Base-by-base conservation (phyloP, 2,888 invertebrate species). In the Papilio elwesi region DNA sequence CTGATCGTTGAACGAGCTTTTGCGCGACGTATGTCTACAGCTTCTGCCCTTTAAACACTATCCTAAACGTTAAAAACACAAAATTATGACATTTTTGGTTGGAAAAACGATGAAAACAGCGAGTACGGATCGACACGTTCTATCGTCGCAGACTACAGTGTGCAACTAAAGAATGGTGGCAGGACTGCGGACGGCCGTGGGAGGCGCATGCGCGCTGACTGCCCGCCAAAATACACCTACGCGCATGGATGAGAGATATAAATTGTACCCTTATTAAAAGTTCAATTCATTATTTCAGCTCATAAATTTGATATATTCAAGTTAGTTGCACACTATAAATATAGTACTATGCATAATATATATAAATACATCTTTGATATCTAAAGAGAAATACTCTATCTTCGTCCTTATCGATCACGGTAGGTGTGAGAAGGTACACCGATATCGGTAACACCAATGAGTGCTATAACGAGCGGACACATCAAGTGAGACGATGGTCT, bases 181-280 rank as follows among this genome's bases (percentile, higher is more conserved):
- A 90, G 85, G 90, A 92, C 92, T 92, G 93, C 92, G 92, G 93
- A 89, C 87, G 83, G 86, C 82, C 82, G 83, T 82, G 84, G 83
- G 82, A 76, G 87, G 86, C 90, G 91, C 93, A 83, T 83, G 93
- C 92, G 93, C 80, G 65, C 76, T 87, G 75, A 79, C 85, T 85
- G 86, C 92, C 92, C 93, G 92, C 93, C 93, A 92, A 93, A 91
- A 92, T 87, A 89, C 88, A 91, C 90, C 92, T 88, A 90, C 92
- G 92, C 92, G 92, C 91, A 91, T 91, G 90, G 90, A 90, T 91
- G 90, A 81, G 84, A 83, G 82, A 84, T 81, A 76, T 73, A 77
- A 82, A 81, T 81, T 82, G 79, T 79, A 80, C 81, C 82, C 80
- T 84, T 85, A 90, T 89, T 81, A 86, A 89, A 91, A 90, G 84